phyloP scores from a whole-genome alignment of 2,113 vertebrate genomes.

The Serinus canaria region DNA sequence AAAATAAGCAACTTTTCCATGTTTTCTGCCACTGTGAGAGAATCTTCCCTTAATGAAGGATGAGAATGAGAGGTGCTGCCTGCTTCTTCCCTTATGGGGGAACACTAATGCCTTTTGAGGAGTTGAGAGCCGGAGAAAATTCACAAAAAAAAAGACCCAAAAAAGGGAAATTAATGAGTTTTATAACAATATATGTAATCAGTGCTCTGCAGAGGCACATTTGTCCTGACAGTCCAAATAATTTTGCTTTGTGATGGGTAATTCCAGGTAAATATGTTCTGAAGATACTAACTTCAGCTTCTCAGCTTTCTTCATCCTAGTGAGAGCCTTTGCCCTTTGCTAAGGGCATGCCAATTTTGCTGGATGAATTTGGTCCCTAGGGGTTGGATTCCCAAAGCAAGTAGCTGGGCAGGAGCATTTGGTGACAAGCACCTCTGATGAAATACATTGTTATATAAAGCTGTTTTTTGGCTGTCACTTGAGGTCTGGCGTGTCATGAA shows the following conservation, averaged over 20 bases:
- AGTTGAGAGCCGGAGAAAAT: not conserved
- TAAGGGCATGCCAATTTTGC: not conserved
- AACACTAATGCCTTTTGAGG: not conserved
- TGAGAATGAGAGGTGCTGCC: not conserved
- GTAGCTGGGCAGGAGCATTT: not conserved
- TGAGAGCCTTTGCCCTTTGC: not conserved
- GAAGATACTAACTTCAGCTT: not conserved
- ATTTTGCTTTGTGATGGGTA: not conserved
- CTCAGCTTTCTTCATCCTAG: not conserved
- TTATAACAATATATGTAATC: not conserved
- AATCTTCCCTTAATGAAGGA: not conserved
- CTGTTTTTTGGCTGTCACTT: conserved; percentile 1
- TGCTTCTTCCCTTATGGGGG: not conserved
- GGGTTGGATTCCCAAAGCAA: not conserved
- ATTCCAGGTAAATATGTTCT: not conserved
- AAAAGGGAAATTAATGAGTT: not conserved
- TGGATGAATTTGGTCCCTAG: not conserved
- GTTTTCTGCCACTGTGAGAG: not conserved
- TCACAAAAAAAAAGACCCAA: not conserved
- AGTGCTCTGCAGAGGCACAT: not conserved
- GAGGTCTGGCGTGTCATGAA: not conserved
- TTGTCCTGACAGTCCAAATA: not conserved
- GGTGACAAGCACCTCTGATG: not conserved
- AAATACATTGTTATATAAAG: conserved; percentile 42
- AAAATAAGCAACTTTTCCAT: not conserved